Evolutionary conservation across 2,888 invertebrate genomes (phyloP), one percentile per base, ranked within the genome.

Genomic region (Copidosoma aretas): DNA sequence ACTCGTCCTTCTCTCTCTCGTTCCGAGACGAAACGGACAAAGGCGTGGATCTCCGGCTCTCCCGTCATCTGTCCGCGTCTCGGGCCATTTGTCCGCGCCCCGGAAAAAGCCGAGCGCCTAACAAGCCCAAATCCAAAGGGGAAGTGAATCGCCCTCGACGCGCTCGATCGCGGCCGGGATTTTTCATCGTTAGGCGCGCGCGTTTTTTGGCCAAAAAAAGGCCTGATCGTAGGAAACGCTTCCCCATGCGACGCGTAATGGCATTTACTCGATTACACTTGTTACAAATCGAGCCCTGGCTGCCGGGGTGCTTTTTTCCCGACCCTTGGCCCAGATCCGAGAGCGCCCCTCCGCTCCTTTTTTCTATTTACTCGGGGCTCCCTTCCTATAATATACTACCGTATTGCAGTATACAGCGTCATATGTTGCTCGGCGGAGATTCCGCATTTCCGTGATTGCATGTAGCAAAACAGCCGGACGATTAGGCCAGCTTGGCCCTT

Each of bases 261-360:
- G 22, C 53, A 59, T 59, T 65, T 69, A 69, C 69, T 69, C 69
- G 54, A 69, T 69, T 69, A 65, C 69, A 65, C 65, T 69, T 69
- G 69, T 69, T 69, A 69, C 69, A 69, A 69, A 69, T 69, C 62
- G 69, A 64, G 49, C 15, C 3, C 14, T 14, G 41, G 14, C 43
- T 15, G 12, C 43, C 12, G 17, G 43, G 12, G 15, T 12, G 12
- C 15, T 15, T 46, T 14, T 46, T 46, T 46, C 17, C 43, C 53
- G 52, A 62, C 61, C 49, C 5, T 5, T 4, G 15, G 10, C 39
- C 22, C 24, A 24, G 24, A 25, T 17, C n/a, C 8, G 41, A 41
- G 41, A 41, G 41, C 8, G 41, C 17, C 10, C 10, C 19, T 17
- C 15, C 53, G 60, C 61, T 66, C 61, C 41, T 58, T 24, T 57